Conservation (phyloP, 2,888 invertebrate species). For the Agriotes lineatus region DNA sequence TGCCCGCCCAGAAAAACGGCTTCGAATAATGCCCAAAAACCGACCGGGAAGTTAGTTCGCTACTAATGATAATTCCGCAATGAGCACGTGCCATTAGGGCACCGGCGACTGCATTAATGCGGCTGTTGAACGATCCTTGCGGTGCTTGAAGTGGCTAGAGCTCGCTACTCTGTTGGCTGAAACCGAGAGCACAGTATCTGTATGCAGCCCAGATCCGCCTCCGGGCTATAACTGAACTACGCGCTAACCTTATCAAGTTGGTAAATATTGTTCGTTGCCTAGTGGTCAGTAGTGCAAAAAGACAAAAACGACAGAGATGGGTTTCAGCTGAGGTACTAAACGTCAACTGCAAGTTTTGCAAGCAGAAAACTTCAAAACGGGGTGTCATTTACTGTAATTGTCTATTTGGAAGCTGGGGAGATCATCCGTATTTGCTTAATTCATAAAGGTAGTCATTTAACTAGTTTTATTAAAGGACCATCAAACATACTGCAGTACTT, state of each 20-base stretch:
- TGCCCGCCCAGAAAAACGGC: neutral
- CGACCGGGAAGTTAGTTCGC: neutral
- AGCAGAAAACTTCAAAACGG: too few relatives aligned
- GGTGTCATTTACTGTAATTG: too few relatives aligned
- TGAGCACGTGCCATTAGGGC: conserved; percentile 3
- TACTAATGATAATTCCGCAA: conserved; percentile 1
- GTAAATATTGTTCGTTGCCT: conserved; percentile 21
- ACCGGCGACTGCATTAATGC: conserved; percentile 14
- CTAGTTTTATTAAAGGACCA: too few relatives aligned
- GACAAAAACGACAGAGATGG: too few relatives aligned
- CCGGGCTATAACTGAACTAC: conserved; percentile 26
- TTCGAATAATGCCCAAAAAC: neutral
- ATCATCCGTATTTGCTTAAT: too few relatives aligned
- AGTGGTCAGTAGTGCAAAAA: conserved; percentile 6
- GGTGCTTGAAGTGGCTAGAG: conserved; percentile 28
- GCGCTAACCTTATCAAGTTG: conserved; percentile 29
- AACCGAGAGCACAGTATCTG: conserved; percentile 29
- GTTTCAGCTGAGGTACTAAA: too few relatives aligned
- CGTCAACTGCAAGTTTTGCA: too few relatives aligned
- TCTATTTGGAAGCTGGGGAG: too few relatives aligned
- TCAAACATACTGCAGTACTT: too few relatives aligned
- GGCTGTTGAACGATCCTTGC: conserved; percentile 26
- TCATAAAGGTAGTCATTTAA: too few relatives aligned
- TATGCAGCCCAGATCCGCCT: conserved; percentile 31
- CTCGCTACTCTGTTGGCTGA: conserved; percentile 19